A percentile compares a stretch with the other conserved stretches of the same genome.
Conservation (phyloP, 2,113 vertebrate species). For the Scomber scombrus region DNA sequence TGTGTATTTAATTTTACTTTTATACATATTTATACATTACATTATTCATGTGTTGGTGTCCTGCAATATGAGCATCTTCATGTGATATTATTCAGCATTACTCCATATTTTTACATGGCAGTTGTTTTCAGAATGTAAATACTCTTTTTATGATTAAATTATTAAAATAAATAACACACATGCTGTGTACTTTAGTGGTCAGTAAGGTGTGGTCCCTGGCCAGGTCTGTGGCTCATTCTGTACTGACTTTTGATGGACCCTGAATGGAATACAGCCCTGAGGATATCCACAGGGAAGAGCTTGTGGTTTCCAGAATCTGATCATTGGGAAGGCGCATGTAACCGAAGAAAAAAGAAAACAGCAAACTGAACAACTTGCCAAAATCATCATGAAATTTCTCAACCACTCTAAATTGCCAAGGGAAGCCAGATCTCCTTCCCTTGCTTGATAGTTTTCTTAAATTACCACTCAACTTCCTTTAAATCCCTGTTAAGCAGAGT, state of each 20-base stretch:
- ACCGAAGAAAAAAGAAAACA: conserved; percentile 81
- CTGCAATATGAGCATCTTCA: too few species aligned
- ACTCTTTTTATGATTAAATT: not conserved
- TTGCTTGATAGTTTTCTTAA: conserved; percentile 84
- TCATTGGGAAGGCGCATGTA: conserved; percentile 77
- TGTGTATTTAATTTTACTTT: too few species aligned
- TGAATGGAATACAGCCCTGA: conserved; percentile 29
- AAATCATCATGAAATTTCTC: conserved; percentile 87
- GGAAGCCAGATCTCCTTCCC: conserved; percentile 81
- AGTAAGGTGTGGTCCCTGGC: conserved; percentile 29
- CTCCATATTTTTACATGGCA: not conserved
- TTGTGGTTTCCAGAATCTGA: conserved; percentile 68
- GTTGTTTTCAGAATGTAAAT: conserved; percentile 8
- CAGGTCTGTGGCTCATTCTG: not conserved
- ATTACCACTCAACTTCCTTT: conserved; percentile 61
- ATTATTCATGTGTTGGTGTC: too few species aligned
- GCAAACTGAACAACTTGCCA: conserved; percentile 78
- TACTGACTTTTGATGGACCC: conserved; percentile 28
- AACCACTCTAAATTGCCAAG: conserved; percentile 84
- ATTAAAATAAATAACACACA: conserved; percentile 7
- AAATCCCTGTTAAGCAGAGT: conserved; percentile 37
- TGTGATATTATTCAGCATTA: not conserved
- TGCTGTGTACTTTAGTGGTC: conserved; percentile 33
- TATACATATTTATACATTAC: too few species aligned
- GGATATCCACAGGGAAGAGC: conserved; percentile 76